Evolutionary conservation across 2,888 invertebrate species (phyloP).

Genomic region (Amphipoea lucens): DNA sequence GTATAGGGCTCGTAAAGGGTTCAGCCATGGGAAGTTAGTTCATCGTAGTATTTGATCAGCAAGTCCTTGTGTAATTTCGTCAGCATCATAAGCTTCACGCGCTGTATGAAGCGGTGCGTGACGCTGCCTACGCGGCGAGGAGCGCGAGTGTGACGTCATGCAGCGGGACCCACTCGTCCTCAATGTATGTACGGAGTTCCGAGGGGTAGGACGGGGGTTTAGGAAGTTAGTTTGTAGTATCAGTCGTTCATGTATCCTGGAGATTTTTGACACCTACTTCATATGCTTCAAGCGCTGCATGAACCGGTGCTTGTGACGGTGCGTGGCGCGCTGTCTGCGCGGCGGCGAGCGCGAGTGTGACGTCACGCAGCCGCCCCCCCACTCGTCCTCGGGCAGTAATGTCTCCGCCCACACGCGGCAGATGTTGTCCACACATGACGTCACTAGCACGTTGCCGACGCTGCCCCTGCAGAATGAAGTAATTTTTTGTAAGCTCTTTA

Average conservation of each 20-base stretch:
- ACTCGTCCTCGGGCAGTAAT: constrained; percentile 98
- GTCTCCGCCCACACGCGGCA: constrained; percentile 99
- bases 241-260: not conserved
- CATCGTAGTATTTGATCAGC: not conserved
- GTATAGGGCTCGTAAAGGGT: not conserved
- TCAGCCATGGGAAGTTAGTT: too few relatives aligned
- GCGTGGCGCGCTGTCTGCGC: constrained; percentile 94
- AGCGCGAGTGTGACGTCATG: constrained; percentile 91
- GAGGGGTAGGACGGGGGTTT: not conserved
- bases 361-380: constrained; percentile 88
- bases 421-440: constrained; percentile 99
- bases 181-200: constrained; percentile 75
- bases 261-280: constrained; percentile 92
- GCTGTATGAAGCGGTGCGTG: constrained; percentile 98
- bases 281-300: constrained; percentile 99
- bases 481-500: not conserved
- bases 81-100: constrained; percentile 98
- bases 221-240: not conserved
- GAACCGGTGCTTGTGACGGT: constrained; percentile 98
- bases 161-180: constrained; percentile 94
- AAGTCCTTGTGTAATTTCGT: not conserved
- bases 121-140: constrained; percentile 92
- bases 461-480: constrained; percentile 92
- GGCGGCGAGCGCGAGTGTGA: constrained; percentile 92
- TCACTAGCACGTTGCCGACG: constrained; percentile 99